Evolutionary conservation across 2,113 vertebrate genomes (phyloP).

Genomic region (Salvelinus namaycush): DNA sequence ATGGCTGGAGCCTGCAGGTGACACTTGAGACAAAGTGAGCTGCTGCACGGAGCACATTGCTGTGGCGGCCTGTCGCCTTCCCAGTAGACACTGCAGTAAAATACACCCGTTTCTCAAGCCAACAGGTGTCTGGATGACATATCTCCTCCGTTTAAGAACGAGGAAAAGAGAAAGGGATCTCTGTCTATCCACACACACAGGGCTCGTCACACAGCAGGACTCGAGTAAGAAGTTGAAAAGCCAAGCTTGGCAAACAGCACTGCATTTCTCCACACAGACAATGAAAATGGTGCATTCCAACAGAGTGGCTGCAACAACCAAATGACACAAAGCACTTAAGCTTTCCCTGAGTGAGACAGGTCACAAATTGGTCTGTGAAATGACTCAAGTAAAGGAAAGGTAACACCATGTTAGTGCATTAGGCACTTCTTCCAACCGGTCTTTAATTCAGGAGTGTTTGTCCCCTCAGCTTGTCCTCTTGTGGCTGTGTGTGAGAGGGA

Average conservation of each 20-base stretch:
- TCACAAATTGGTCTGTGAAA: neutral
- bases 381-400: neutral
- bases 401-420: neutral
- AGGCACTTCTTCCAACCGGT: neutral
- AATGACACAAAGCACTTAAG: too few species aligned
- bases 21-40: constrained; percentile 28
- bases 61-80: neutral
- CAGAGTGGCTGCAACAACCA: too few species aligned
- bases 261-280: constrained; percentile 34
- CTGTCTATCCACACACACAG: constrained; percentile 4
- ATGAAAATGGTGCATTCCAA: too few species aligned
- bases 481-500: neutral
- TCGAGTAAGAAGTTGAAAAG: constrained; percentile 5
- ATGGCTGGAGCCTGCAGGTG: constrained; percentile 1
- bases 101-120: constrained; percentile 14
- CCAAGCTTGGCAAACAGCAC: constrained; percentile 38
- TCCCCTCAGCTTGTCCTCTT: neutral
- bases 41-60: neutral
- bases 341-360: neutral
- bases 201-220: constrained; percentile 21
- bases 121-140: constrained; percentile 28
- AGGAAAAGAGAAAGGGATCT: constrained; percentile 1
- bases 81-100: constrained; percentile 28
- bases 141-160: constrained; percentile 16
- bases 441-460: neutral